Evolutionary conservation across 2,797 vertebrate genomes (phyloP).

Genomic region (Tapirus indicus): DNA sequence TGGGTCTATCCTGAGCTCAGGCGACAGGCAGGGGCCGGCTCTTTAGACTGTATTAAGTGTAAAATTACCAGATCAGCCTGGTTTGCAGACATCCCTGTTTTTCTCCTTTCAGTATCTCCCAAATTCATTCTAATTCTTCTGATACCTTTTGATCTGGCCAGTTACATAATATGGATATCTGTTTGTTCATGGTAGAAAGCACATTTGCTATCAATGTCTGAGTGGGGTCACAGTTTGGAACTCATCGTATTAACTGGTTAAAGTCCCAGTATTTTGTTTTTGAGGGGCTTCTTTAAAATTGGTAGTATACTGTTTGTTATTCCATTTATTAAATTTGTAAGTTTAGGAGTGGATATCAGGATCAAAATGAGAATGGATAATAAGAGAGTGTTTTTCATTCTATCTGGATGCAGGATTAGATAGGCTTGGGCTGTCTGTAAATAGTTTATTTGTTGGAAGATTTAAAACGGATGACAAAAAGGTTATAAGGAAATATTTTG

Average conservation of each 20-base stretch:
- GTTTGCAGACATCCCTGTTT: not conserved
- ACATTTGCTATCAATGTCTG: not conserved
- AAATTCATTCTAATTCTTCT: not conserved
- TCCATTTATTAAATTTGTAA: not conserved
- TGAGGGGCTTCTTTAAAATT: conserved; percentile 10
- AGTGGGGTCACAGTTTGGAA: not conserved
- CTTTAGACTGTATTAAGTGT: not conserved
- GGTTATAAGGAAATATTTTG: conserved; percentile 28
- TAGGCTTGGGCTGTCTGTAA: not conserved
- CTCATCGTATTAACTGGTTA: not conserved
- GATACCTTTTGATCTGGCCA: not conserved
- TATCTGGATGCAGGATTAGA: conserved; percentile 23
- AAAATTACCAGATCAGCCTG: not conserved
- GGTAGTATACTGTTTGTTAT: not conserved
- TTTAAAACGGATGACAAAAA: conserved; percentile 4
- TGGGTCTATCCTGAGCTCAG: not conserved
- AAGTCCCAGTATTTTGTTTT: not conserved
- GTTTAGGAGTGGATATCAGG: conserved; percentile 48
- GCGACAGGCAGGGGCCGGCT: too few relatives aligned
- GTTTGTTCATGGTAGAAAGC: not conserved
- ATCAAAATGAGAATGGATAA: conserved; percentile 32
- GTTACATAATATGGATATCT: not conserved
- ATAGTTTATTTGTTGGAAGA: conserved; percentile 14
- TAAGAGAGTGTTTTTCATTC: conserved; percentile 10
- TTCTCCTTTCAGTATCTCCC: not conserved